Evolutionary conservation across 2,888 invertebrate species (phyloP).

Genomic region (Apotomis capreana): DNA sequence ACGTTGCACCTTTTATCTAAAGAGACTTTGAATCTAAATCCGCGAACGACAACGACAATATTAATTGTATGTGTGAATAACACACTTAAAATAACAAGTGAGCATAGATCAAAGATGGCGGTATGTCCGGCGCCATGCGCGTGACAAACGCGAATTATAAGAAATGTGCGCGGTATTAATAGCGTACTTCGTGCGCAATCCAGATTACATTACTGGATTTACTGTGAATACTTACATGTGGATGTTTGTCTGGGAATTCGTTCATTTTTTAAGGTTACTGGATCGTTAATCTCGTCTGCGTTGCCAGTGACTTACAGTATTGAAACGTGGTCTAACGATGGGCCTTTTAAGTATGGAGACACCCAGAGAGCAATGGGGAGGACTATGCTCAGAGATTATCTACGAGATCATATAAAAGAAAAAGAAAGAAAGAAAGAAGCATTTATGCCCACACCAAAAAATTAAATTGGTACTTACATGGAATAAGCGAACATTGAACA

Average conservation of each 20-base stretch:
- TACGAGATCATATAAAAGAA: too few relatives aligned
- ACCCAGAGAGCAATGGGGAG: too few relatives aligned
- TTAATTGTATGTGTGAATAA: conserved; percentile 29
- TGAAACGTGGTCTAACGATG: too few relatives aligned
- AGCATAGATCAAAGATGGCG: conserved; percentile 42
- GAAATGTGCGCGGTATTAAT: conserved; percentile 54
- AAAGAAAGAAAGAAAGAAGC: too few relatives aligned
- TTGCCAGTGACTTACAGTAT: too few relatives aligned
- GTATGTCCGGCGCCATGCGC: conserved; percentile 33
- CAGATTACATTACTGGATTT: conserved; percentile 33
- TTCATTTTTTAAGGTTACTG: background rate
- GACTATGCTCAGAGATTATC: too few relatives aligned
- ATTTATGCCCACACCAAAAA: too few relatives aligned
- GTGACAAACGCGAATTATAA: conserved; percentile 64
- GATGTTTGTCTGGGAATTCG: conserved; percentile 2
- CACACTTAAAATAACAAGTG: conserved; percentile 41
- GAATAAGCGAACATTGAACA: too few relatives aligned
- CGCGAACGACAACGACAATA: conserved; percentile 10
- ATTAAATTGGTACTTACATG: too few relatives aligned
- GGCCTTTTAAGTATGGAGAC: too few relatives aligned
- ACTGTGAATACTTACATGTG: background rate
- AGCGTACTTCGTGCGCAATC: conserved; percentile 34
- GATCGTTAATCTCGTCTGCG: background rate
- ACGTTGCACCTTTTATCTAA: background rate
- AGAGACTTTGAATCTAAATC: conserved; percentile 14